phyloP scores from a whole-genome alignment of 2,113 vertebrate genomes.

The Ceuthmochares aereus region DNA sequence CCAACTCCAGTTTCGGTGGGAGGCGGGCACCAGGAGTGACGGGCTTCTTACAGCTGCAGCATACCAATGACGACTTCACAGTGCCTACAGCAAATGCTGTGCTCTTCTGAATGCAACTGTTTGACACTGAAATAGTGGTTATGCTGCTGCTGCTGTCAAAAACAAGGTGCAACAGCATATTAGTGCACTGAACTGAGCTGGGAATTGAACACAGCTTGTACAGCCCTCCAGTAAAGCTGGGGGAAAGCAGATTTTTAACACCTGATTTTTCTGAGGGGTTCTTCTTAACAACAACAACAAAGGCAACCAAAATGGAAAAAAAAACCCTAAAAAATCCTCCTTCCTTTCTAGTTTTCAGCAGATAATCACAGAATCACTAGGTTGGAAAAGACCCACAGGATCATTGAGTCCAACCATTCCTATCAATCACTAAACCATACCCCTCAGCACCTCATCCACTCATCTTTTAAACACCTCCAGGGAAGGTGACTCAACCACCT shows the following conservation, averaged over 20 bases:
- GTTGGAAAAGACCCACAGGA: too few relatives aligned
- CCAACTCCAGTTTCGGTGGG: fast-evolving
- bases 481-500: too few relatives aligned
- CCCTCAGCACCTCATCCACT: too few relatives aligned
- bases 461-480: too few relatives aligned
- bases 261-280: neutral
- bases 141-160: neutral
- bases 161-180: neutral
- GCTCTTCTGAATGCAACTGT: neutral
- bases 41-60: neutral
- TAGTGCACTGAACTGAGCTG: neutral
- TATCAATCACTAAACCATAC: too few relatives aligned
- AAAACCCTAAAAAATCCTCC: neutral
- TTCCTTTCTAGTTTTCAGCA: neutral
- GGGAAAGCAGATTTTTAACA: neutral
- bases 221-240: neutral
- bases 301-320: neutral
- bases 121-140: neutral
- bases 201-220: neutral
- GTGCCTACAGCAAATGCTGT: neutral
- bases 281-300: neutral
- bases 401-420: too few relatives aligned
- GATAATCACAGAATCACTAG: too few relatives aligned
- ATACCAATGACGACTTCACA: neutral
- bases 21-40: neutral